These are phyloP conservation scores for Coregonus suidteri DNA, from an alignment of 2,797 vertebrate species.

Conservation along the genomic window DNA sequence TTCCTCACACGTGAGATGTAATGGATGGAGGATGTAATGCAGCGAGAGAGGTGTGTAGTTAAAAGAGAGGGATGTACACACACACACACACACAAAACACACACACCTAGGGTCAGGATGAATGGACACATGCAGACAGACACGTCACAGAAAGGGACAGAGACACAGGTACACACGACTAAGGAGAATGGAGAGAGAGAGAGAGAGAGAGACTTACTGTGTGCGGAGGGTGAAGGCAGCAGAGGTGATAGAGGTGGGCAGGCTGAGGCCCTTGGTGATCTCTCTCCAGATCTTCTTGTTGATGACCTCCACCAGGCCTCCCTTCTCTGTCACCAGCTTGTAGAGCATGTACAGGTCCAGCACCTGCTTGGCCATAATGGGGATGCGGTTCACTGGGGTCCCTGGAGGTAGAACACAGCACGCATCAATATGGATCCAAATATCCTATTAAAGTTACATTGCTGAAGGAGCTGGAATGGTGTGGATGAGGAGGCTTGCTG, in stretches of 20 bases:
- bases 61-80: slow-evolving; percentile 26
- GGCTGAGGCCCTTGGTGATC: slow-evolving; percentile 88
- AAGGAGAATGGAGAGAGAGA: background rate
- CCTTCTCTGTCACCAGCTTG: slow-evolving; percentile 87
- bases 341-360: slow-evolving; percentile 88
- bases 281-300: slow-evolving; percentile 91
- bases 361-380: slow-evolving; percentile 90
- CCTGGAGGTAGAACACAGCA: slow-evolving; percentile 61
- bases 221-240: slow-evolving; percentile 88
- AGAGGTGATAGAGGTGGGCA: slow-evolving; percentile 89
- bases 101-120: background rate
- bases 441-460: background rate
- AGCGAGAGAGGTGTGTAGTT: slow-evolving; percentile 47
- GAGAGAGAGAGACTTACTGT: slow-evolving; percentile 72
- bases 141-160: background rate
- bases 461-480: background rate
- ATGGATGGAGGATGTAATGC: slow-evolving; percentile 47
- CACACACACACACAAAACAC: slow-evolving; percentile 5
- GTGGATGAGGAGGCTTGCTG: background rate
- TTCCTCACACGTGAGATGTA: slow-evolving; percentile 56
- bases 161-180: background rate
- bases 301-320: slow-evolving; percentile 86
- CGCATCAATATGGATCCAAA: background rate
- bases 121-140: background rate
- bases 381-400: slow-evolving; percentile 87